Percentiles rank a stretch among this genome's conserved stretches.
These are phyloP conservation scores for Propithecus deckenii DNA, from an alignment of 2,797 vertebrate species.

Conservation along the genomic window DNA sequence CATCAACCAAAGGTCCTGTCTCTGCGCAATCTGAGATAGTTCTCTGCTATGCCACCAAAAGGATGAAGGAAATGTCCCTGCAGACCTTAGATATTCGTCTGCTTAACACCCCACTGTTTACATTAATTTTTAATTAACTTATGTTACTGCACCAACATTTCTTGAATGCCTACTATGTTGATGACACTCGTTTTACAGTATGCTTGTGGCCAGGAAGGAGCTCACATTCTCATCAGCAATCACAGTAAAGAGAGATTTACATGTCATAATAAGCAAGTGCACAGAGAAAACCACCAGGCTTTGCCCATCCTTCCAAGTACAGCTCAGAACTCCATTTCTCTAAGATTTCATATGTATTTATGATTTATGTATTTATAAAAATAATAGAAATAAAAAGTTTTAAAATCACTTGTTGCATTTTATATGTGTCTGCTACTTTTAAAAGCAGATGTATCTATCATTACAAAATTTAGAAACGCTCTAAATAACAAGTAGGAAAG, in stretches of 20 bases:
- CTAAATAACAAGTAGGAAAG: slow-evolving; percentile 35
- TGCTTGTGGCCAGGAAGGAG: neutral
- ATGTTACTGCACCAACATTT: neutral
- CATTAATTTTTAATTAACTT: neutral
- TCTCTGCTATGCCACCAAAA: neutral
- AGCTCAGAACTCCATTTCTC: neutral
- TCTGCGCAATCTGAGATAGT: neutral
- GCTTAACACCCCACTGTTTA: neutral
- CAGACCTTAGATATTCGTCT: neutral
- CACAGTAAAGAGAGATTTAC: neutral
- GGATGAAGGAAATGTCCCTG: neutral
- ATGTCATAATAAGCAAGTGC: neutral
- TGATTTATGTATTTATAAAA: neutral
- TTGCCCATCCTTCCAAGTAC: neutral
- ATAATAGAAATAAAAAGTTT: neutral
- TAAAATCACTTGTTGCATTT: neutral
- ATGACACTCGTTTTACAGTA: neutral
- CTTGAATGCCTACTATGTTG: neutral
- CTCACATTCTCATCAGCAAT: neutral
- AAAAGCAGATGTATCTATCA: slow-evolving; percentile 4
- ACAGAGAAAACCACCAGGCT: neutral
- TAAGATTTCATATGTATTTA: neutral
- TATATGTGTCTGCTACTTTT: neutral
- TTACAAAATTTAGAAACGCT: slow-evolving; percentile 32
- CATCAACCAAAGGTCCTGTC: neutral